phyloP scores from a whole-genome alignment of 2,113 vertebrate genomes.

The Piaya cayana region DNA sequence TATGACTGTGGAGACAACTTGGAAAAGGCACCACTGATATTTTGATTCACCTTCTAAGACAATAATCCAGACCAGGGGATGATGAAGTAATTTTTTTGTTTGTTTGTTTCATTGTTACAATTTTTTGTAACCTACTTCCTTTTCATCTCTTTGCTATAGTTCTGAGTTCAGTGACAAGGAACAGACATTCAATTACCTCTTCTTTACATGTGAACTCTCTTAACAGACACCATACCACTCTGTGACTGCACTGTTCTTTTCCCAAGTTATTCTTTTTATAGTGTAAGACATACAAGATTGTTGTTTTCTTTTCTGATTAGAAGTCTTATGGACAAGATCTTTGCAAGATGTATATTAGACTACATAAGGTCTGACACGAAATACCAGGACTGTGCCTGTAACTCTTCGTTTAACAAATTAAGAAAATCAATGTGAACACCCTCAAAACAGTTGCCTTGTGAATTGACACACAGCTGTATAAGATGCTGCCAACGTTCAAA shows the following conservation, averaged over 20 bases:
- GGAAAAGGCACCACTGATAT: background rate
- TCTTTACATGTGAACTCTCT: background rate
- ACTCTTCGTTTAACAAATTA: too few species aligned
- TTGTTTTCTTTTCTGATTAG: conserved; percentile 52
- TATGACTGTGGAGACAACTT: background rate
- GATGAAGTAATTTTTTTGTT: background rate
- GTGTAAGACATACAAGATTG: background rate
- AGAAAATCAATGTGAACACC: too few species aligned
- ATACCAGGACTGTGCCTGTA: too few species aligned
- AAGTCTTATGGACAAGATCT: conserved; percentile 10
- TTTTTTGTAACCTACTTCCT: background rate
- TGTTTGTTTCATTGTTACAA: background rate
- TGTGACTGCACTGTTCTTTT: conserved; percentile 17
- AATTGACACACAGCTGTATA: too few species aligned
- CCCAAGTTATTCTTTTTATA: conserved; percentile 29
- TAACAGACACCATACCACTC: conserved; percentile 4
- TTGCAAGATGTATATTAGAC: background rate
- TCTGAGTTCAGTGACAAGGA: conserved; percentile 17
- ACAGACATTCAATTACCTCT: background rate
- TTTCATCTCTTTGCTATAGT: background rate
- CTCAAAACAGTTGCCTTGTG: too few species aligned
- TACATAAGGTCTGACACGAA: background rate
- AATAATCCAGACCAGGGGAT: background rate
- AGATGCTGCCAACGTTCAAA: too few species aligned
- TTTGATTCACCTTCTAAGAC: background rate